Evolutionary conservation across 2,888 invertebrate species (phyloP), one percentile per base, ranked within the genome.

Genomic region (Leucoptera coffeella): DNA sequence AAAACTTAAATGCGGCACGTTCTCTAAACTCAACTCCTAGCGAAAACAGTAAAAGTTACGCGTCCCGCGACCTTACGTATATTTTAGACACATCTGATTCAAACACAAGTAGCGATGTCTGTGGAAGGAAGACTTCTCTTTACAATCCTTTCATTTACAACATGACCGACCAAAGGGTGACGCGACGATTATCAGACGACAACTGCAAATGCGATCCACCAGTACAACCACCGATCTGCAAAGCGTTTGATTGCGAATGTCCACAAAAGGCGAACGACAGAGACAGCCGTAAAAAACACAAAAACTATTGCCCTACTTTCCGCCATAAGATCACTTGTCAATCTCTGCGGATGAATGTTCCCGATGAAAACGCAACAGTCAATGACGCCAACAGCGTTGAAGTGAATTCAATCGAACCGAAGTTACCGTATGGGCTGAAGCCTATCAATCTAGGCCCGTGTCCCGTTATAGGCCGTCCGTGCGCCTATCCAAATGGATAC

Each of bases 371-470:
- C 32, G 31, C 46, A 5, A 60, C 54, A 29, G 62, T 58, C 22
- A 58, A 56, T 31, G 53, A 51, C 11, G 40, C 38, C 14, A 52
- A 53, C 32, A 47, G 49, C 25, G 29, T 38, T 13, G 60, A 62
- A 1, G 59, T 61, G 2, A 59, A 61, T 2, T 61, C 59, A 38
- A 61, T 64, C 22, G 60, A 53, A 32, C 33, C 45, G 1, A 53
- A 59, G 15, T 37, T 67, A 19, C 69, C 69, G 2, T 69, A 67
- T 30, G 69, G 69, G 2, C 38, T 69, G 12, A 69, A 67, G 2
- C 67, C 65, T 2, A 54, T 69, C 23, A 41, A 50, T 25, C 50
- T 69, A 2, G 65, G 64, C 4, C 69, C 69, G n/a, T 69, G 69
- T 42, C 65, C 69, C 24, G 51, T 69, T 6, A 36, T 65, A 35